Base-by-base conservation (phyloP, 2,888 invertebrate genomes). In the Agrochola litura region DNA sequence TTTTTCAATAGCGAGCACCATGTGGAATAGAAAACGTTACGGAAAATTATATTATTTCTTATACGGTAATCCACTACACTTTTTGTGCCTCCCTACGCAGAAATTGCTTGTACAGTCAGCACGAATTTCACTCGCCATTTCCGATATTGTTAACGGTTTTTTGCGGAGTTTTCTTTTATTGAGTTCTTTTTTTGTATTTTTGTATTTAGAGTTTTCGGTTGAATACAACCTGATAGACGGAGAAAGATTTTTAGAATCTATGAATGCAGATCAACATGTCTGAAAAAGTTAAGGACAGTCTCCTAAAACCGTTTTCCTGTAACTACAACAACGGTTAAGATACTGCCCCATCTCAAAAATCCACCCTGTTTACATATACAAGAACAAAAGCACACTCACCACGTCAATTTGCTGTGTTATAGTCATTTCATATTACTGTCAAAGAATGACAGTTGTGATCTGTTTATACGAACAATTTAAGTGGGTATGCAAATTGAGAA, bases 1-100 rank as follows among this genome's bases (percentile, higher is more conserved):
- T 77, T 77, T 85, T 77, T 77, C 76, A 82, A 86, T 79, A 84
- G 58, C 64, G 71, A 72, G 65, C 76, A 52, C 73, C 75, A 69
- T 46, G 25, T 70, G 76, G 76, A 69, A 86, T 79, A 83, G 67
- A 81, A 86, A 85, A 86, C 52, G 68, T 67, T 68, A 75, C 73
- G 76, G 68, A 75, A 77, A 81, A 85, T 79, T 86, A 75, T 82
- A 82, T 86, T 88, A 80, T 79, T 83, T 75, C 84, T 78, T 83
- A 84, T 79, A 69, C 76, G 49, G 76, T 88, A 86, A 88, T 86
- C 79, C 79, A 83, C 74, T 75, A 85, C 69, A 73, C 52, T 76
- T 80, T 79, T 81, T 83, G 74, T 80, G 72, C 70, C 46, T 70
- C 65, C n/a, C 65, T 22, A 56, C 46, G 61, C 75, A 77, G 66